Evolutionary conservation across 1,140 invertebrate species (phyloP).

Genomic region (Heterodera carotae): DNA sequence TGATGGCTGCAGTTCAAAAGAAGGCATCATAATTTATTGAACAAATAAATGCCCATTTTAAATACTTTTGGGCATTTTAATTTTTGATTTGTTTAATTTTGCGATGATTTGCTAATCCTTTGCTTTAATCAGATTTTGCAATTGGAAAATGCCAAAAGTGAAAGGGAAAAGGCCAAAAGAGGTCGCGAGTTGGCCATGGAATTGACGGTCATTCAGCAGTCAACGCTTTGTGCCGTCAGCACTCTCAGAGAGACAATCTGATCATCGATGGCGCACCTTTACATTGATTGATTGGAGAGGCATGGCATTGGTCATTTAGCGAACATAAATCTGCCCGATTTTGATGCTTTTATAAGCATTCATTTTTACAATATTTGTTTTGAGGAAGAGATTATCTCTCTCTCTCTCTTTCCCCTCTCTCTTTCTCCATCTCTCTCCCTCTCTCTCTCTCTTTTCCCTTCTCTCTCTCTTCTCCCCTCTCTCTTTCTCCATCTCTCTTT

Average conservation of each 20-base stretch:
- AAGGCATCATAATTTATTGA: conserved; percentile 39
- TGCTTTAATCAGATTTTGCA: conserved; percentile 29
- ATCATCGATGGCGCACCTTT: too few relatives aligned
- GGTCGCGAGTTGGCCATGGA: conserved; percentile 45
- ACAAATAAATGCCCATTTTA: background rate
- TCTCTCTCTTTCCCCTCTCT: background rate
- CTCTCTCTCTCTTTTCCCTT: too few relatives aligned
- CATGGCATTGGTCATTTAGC: too few relatives aligned
- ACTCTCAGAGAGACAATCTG: conserved; percentile 37
- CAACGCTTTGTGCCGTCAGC: conserved; percentile 53
- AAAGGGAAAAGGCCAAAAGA: conserved; percentile 2
- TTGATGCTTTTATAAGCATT: too few relatives aligned
- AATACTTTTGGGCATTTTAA: conserved; percentile 5
- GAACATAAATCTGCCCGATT: background rate
- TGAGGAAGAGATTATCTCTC: too few relatives aligned
- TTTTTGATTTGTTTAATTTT: background rate
- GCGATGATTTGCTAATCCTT: too few relatives aligned
- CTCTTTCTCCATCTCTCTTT: too few relatives aligned
- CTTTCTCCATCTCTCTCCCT: background rate
- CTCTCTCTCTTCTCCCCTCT: too few relatives aligned
- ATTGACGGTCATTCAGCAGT: conserved; percentile 51
- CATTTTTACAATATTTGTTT: too few relatives aligned
- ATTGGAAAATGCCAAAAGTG: conserved; percentile 29
- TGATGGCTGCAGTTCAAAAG: conserved; percentile 57
- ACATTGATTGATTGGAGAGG: background rate